These are phyloP conservation scores for Amblyjoppa fuscipennis DNA, from an alignment of 2,888 invertebrate genomes.

Conservation along the genomic window DNA sequence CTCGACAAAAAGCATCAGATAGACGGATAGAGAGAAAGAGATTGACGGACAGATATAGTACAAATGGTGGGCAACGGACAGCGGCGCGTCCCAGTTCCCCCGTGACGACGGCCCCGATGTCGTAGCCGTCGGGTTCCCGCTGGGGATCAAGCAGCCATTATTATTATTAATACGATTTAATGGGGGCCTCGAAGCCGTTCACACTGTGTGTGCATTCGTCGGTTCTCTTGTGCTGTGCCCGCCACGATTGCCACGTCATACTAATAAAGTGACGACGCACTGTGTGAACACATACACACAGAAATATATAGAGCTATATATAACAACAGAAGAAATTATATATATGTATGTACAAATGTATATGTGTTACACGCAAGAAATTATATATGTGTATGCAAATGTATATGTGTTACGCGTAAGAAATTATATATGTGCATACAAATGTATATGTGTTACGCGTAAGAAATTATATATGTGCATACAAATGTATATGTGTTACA, in stretches of 20 bases:
- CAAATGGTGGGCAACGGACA: slow-evolving; percentile 1
- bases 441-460: too few species aligned
- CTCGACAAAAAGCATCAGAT: neutral
- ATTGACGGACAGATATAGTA: neutral
- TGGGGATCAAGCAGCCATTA: slow-evolving; percentile 20
- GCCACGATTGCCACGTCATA: slow-evolving; percentile 46
- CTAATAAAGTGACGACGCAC: slow-evolving; percentile 28
- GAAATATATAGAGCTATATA: too few species aligned
- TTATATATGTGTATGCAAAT: too few species aligned
- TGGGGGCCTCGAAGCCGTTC: neutral
- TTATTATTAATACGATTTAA: slow-evolving; percentile 47
- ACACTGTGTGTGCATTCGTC: slow-evolving; percentile 16
- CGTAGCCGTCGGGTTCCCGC: neutral
- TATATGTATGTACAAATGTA: too few species aligned
- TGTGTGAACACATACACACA: neutral
- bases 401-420: too few species aligned
- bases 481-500: too few species aligned
- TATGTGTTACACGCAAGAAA: too few species aligned
- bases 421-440: too few species aligned
- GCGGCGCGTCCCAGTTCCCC: slow-evolving; percentile 13
- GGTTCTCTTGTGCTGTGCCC: neutral
- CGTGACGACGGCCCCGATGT: slow-evolving; percentile 19
- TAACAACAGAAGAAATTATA: too few species aligned
- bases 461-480: too few species aligned
- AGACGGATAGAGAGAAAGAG: slow-evolving; percentile 4